Evolutionary conservation across 2,113 vertebrate species (phyloP), one percentile per base, ranked within the genome.

Genomic region (Pelmatolapia mariae): DNA sequence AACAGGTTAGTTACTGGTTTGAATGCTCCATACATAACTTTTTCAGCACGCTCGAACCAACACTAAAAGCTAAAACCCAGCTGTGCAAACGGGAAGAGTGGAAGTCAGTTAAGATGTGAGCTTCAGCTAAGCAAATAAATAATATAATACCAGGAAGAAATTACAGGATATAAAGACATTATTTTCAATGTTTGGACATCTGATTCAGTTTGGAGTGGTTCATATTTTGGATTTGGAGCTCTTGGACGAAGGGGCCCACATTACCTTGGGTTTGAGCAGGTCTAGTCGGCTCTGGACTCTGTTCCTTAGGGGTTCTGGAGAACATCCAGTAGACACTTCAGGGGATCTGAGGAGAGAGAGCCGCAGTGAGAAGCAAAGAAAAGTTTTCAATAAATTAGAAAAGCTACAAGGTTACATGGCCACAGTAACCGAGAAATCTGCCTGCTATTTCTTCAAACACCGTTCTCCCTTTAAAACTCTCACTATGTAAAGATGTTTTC

Each of bases 211-310:
- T 95, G 90, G 90, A 88, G 86, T 86, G 89, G 90, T 83, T 82
- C 82, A 91, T 86, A 92, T 92, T 89, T 93, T 85, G 81, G 93
- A 90, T 90, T 85, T 73, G 81, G 83, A 82, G 71, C 86, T 91
- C 45, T 82, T 31, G 87, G 88, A 87, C 10, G 43, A 47, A 84
- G 90, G 87, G 83, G 84, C 86, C 86, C 54, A 79, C 12, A 29
- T 87, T 98, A 99, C 98, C 98, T 98, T 97, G 47, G 87, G 87
- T 89, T 96, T 96, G 86, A 96, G 96, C 90, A 95, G 95, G 91
- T 96, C 93, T 79, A 93, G 52, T 47, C 91, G 95, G 81, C 96
- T 96, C 88, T 94, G 94, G 94, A 98, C 81, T 50, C 97, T 96
- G 84, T 96, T 96, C 91, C 91, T 96, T 29, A 98, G 96, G 85